A percentile compares a stretch with the other conserved stretches of the same genome.
Evolutionary conservation across 2,888 invertebrate genomes (phyloP).

Genomic region (Imbricaverruca yamaguchii): DNA sequence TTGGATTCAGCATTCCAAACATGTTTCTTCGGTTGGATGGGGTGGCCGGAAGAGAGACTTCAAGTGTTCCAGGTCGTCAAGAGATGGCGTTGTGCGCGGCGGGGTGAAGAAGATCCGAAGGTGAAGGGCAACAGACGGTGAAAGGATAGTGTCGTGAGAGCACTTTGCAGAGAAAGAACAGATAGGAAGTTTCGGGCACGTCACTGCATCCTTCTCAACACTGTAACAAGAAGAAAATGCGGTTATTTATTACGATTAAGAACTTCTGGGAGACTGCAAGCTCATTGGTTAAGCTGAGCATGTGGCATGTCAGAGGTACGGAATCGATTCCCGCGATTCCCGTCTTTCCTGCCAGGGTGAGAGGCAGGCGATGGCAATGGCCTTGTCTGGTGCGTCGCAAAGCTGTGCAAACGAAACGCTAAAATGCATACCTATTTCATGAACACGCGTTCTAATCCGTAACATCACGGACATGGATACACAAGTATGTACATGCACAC

Average conservation of each 20-base stretch:
- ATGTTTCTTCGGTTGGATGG: conserved; percentile 26
- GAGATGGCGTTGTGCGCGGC: neutral
- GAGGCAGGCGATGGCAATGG: too few species aligned
- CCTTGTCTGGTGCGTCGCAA: too few species aligned
- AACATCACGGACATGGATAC: neutral
- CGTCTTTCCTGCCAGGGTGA: too few species aligned
- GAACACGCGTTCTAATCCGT: neutral
- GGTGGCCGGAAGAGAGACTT: neutral
- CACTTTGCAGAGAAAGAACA: conserved; percentile 17
- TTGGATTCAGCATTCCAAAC: conserved; percentile 34
- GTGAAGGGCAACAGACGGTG: neutral
- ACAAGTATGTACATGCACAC: neutral
- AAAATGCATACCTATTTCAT: too few species aligned
- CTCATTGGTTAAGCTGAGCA: too few species aligned
- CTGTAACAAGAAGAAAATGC: neutral
- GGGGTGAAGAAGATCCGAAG: too few species aligned
- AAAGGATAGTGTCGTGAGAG: neutral
- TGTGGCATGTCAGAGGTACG: too few species aligned
- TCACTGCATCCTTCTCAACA: conserved; percentile 19
- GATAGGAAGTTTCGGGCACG: conserved; percentile 1
- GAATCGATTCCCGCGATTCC: too few species aligned
- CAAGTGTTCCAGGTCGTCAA: neutral
- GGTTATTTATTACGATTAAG: neutral
- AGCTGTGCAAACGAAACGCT: neutral
- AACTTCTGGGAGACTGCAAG: too few species aligned